phyloP scores from a whole-genome alignment of 1,140 invertebrate species.

The Drosophila jambulina region DNA sequence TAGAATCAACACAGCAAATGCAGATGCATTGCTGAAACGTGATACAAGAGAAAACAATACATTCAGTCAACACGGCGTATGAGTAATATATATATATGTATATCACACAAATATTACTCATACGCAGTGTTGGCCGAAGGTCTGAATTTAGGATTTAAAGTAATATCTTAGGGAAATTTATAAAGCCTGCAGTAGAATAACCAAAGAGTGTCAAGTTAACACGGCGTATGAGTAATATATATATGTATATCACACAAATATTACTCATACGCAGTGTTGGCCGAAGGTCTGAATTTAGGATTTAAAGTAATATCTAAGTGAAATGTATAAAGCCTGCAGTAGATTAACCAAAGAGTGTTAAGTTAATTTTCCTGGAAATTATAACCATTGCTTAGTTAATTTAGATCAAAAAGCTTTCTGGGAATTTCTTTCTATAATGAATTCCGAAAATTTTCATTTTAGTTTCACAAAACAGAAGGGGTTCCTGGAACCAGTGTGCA shows the following conservation, averaged over 20 bases:
- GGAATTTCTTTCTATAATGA: neutral
- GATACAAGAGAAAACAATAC: conserved; percentile 1
- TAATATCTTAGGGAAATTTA: too few relatives aligned
- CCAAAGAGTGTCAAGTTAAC: neutral
- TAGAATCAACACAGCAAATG: conserved; percentile 2
- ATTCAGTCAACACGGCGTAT: neutral
- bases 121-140: neutral
- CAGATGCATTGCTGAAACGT: conserved; percentile 7
- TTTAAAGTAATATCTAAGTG: neutral
- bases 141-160: neutral
- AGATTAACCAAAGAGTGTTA: neutral
- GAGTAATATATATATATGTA: neutral
- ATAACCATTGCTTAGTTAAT: neutral
- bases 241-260: neutral
- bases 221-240: neutral
- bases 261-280: neutral
- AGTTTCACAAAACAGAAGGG: neutral
- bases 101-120: neutral
- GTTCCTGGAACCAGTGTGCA: neutral
- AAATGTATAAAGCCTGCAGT: too few relatives aligned
- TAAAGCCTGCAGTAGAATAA: too few relatives aligned
- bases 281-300: too few relatives aligned
- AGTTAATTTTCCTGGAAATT: neutral
- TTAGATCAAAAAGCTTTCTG: neutral
- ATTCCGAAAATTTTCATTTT: neutral